These are phyloP conservation scores for Tyria jacobaeae DNA, from an alignment of 2,888 invertebrate genomes.

Conservation along the genomic window DNA sequence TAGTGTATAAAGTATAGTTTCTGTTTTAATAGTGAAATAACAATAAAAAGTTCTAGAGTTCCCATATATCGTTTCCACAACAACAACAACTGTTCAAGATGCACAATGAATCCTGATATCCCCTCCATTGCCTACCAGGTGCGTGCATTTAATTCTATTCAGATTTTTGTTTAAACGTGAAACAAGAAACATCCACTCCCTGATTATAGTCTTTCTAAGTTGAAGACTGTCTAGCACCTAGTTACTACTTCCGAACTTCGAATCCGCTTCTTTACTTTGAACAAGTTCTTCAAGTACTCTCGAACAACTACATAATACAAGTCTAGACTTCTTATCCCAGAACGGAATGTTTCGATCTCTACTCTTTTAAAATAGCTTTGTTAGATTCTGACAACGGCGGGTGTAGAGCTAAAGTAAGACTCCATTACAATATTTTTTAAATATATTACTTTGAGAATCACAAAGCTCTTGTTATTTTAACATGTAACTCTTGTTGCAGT, in stretches of 20 bases:
- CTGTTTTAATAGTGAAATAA: too few relatives aligned
- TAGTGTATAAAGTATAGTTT: too few relatives aligned
- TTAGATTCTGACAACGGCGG: not conserved
- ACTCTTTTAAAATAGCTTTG: not conserved
- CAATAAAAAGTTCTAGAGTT: too few relatives aligned
- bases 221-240: constrained; percentile 19
- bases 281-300: constrained; percentile 19
- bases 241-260: constrained; percentile 22
- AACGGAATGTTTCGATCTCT: not conserved
- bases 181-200: not conserved
- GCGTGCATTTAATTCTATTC: not conserved
- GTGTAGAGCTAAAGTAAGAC: too few relatives aligned
- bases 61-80: too few relatives aligned
- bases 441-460: too few relatives aligned
- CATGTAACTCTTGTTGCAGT: too few relatives aligned
- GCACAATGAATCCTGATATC: too few relatives aligned
- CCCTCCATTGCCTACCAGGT: not conserved
- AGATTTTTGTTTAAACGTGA: not conserved
- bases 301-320: constrained; percentile 8
- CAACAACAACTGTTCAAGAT: too few relatives aligned
- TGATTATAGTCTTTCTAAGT: constrained; percentile 16
- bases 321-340: constrained; percentile 1
- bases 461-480: too few relatives aligned
- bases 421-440: too few relatives aligned
- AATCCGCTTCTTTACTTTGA: constrained; percentile 14